Percentiles rank a stretch among this genome's conserved stretches.
phyloP scores from a whole-genome alignment of 2,797 vertebrate species.

The Lagodon rhomboides region DNA sequence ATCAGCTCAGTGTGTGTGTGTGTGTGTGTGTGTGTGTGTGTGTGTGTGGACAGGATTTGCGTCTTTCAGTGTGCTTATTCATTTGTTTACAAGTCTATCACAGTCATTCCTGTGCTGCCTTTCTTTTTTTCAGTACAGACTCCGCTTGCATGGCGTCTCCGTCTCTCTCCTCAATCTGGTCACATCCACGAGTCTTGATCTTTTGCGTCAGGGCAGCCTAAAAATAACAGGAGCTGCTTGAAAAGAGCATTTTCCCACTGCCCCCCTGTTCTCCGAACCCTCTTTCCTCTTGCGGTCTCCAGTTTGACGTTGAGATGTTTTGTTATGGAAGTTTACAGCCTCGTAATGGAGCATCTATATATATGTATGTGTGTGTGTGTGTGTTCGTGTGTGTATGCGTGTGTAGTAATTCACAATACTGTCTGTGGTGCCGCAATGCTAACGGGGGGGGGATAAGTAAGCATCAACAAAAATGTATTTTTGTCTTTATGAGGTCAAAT shows the following conservation, averaged over 20 bases:
- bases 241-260: constrained; percentile 33
- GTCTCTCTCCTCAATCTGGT: constrained; percentile 6
- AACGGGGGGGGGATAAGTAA: too few species aligned
- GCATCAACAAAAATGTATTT: too few species aligned
- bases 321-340: constrained; percentile 5
- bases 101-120: too few species aligned
- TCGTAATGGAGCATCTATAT: background rate
- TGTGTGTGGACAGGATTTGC: background rate
- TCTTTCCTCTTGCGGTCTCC: background rate
- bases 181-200: constrained; percentile 31
- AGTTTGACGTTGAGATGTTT: constrained; percentile 13
- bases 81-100: constrained; percentile 1
- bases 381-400: background rate
- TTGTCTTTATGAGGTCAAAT: background rate
- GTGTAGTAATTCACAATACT: background rate
- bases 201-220: constrained; percentile 44
- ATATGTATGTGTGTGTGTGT: background rate
- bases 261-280: background rate
- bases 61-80: constrained; percentile 8
- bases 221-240: constrained; percentile 40
- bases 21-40: background rate
- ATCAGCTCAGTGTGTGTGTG: constrained; percentile 30
- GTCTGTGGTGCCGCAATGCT: too few species aligned
- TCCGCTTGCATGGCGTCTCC: background rate
- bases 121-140: background rate